Conservation (phyloP, 2,888 invertebrate species). For the Pteria penguin region DNA sequence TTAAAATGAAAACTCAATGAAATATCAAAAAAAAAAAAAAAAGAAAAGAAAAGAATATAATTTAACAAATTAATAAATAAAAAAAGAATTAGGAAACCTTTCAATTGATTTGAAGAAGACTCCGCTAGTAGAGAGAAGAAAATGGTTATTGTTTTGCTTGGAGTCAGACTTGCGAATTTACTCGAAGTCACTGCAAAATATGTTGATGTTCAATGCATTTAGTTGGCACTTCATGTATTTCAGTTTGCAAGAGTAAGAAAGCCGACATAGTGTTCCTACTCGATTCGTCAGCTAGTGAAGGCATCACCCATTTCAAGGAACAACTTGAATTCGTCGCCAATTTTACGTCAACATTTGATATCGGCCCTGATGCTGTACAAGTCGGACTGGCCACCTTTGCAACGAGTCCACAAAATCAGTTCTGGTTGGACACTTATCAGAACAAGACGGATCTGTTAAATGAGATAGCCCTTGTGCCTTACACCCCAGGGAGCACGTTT, state of each 20-base stretch:
- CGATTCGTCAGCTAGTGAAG: conserved; percentile 60
- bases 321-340: conserved; percentile 61
- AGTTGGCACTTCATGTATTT: neutral
- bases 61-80: no score
- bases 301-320: conserved; percentile 51
- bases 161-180: neutral
- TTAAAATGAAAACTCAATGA: no score
- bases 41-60: no score
- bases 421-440: conserved; percentile 53
- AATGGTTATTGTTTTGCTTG: no score
- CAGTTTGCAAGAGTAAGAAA: conserved; percentile 50
- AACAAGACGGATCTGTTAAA: conserved; percentile 44
- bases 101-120: no score
- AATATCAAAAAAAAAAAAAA: no score
- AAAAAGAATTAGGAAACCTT: no score
- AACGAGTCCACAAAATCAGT: conserved; percentile 48
- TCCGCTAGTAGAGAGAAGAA: no score
- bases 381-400: conserved; percentile 58
- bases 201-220: neutral
- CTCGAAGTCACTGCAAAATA: no score
- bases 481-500: conserved; percentile 50
- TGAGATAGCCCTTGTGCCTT: conserved; percentile 47
- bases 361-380: conserved; percentile 57
- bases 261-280: conserved; percentile 63
- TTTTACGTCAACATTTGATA: conserved; percentile 52